Evolutionary conservation across 2,113 vertebrate species (phyloP).

Genomic region (Carollia perspicillata): DNA sequence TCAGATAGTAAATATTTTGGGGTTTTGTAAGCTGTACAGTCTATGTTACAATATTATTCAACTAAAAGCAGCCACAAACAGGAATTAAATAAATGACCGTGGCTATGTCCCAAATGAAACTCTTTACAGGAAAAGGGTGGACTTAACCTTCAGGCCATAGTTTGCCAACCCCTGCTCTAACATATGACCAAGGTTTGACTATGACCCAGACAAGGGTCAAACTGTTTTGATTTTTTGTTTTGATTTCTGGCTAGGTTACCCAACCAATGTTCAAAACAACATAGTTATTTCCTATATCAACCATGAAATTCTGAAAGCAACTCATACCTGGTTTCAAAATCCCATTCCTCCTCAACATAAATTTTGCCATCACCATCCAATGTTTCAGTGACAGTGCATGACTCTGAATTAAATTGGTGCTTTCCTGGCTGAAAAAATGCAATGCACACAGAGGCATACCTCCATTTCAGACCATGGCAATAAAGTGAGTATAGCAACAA

Average conservation of each 20-base stretch:
- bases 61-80: not conserved
- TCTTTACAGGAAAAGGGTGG: not conserved
- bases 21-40: not conserved
- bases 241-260: not conserved
- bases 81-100: not conserved
- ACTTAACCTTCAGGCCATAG: not conserved
- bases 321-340: slow-evolving; percentile 23
- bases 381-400: not conserved
- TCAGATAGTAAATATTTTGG: not conserved
- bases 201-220: not conserved
- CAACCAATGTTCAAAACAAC: not conserved
- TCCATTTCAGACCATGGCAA: not conserved
- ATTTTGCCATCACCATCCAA: not conserved
- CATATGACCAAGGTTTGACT: not conserved
- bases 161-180: not conserved
- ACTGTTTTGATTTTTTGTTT: not conserved
- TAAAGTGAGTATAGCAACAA: not conserved
- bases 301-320: slow-evolving; percentile 34
- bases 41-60: not conserved
- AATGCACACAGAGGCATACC: not conserved
- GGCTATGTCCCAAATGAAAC: not conserved
- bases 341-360: not conserved
- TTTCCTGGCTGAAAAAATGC: not conserved
- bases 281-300: not conserved
- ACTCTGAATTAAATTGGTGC: not conserved